Conservation (phyloP, 2,113 vertebrate species). For the Rhinolophus sinicus region DNA sequence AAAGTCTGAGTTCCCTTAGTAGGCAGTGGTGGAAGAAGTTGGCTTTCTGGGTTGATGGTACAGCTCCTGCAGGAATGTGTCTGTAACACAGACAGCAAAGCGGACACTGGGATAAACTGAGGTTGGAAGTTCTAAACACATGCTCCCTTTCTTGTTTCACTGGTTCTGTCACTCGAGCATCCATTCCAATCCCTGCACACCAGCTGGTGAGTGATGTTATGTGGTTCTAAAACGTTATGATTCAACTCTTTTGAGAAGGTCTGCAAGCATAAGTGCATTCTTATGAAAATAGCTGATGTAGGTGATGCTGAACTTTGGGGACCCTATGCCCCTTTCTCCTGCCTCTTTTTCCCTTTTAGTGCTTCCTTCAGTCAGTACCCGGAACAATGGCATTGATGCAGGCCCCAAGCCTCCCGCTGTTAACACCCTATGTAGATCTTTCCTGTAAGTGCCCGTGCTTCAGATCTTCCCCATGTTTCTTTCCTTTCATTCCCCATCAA, state of each 20-base stretch:
- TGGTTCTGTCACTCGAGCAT: background rate
- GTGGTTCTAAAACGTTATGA: background rate
- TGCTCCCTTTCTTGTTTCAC: background rate
- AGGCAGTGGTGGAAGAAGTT: background rate
- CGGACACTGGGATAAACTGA: background rate
- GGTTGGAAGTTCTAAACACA: background rate
- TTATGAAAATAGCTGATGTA: background rate
- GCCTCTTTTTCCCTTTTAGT: background rate
- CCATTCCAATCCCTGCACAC: background rate
- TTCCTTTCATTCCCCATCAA: background rate
- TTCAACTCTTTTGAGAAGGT: background rate
- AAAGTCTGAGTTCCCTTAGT: background rate
- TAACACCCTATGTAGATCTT: background rate
- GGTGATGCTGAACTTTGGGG: background rate
- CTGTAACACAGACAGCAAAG: background rate
- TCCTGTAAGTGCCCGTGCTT: too few species aligned
- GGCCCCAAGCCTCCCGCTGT: fast-evolving
- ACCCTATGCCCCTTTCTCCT: background rate
- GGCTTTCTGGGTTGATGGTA: background rate
- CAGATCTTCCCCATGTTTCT: background rate
- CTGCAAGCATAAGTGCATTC: background rate
- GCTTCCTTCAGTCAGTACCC: background rate
- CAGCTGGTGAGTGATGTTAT: background rate
- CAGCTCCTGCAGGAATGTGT: background rate
- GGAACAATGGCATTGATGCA: background rate